A percentile compares a stretch with the other conserved stretches of the same genome.
These are phyloP conservation scores for Deroptyus accipitrinus DNA, from an alignment of 2,113 vertebrate genomes.

Conservation along the genomic window DNA sequence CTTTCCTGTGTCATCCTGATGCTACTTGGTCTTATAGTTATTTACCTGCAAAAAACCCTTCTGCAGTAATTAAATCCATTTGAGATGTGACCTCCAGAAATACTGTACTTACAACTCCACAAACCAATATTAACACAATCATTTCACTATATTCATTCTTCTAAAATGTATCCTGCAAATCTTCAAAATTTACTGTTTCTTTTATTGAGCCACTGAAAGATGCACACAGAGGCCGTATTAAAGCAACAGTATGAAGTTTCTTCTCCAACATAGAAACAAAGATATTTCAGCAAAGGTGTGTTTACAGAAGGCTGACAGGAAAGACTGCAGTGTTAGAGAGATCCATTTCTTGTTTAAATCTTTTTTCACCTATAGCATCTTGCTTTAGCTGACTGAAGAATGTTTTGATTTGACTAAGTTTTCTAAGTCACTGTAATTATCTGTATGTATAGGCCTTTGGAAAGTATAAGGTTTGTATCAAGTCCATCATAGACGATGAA, in stretches of 20 bases:
- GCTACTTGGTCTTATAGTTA: neutral
- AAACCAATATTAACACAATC: neutral
- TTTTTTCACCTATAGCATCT: neutral
- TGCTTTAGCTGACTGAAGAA: neutral
- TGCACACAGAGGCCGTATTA: neutral
- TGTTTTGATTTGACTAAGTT: neutral
- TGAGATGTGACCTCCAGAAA: neutral
- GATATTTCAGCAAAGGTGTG: neutral
- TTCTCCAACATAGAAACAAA: neutral
- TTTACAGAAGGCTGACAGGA: neutral
- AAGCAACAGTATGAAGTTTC: neutral
- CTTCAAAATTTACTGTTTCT: neutral
- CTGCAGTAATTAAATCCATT: neutral
- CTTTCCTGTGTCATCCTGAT: neutral
- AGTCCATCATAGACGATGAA: neutral
- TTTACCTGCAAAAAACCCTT: neutral
- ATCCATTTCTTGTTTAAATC: neutral
- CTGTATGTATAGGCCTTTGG: neutral
- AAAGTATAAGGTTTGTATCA: neutral
- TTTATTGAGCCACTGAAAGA: neutral
- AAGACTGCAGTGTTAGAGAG: neutral
- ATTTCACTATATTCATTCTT: neutral
- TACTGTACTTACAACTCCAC: neutral
- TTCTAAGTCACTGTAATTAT: neutral
- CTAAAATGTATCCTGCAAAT: neutral